Base-by-base conservation (phyloP, 2,797 vertebrate species). In the Gymnoscopelus microlampas region DNA sequence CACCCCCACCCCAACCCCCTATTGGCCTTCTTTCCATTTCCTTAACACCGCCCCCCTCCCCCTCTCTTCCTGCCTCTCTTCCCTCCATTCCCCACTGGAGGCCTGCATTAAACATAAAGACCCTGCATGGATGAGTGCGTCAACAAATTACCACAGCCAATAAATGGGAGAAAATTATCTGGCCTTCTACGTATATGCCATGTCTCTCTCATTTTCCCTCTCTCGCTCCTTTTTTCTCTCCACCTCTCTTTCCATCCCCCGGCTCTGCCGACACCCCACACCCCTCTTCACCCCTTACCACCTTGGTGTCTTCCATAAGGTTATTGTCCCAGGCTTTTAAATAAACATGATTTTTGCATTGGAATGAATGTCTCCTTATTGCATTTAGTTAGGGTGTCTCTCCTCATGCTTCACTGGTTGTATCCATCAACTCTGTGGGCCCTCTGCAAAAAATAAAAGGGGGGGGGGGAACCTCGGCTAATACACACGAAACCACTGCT, bases 41-140 rank as follows among this genome's bases (percentile, higher is more conserved):
- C 72, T 54, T 14, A 26, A 23, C 54, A 59, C 78, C 78, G 76
- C 76, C 62, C 67, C 6, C 14, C 53, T 19, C 51, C 19, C 32
- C 14, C 29, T 12, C 44, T 35, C 55, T 8, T 44, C 23, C 47
- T 49, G 55, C 60, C 66, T 12, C 49, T 29, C 51, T 51, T 39
- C 69, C 74, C 61, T 73, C 54, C 53, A 63, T 73, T 69, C 71
- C 77, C 82, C 90, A 91, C 92, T 83, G 73, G 88, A 94, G 91
- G 88, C 87, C 87, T 94, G 92, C 93, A 94, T 94, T 94, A 95
- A 94, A 94, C 94, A 95, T 94, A 94, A 93, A 95, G 93, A 89
- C 89, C 81, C 91, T 92, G 89, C 93, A 95, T 93, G 94, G 94
- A 94, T 95, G 94, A 95, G 87, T 91, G 93, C 93, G 89, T 94